Evolutionary conservation across 2,113 vertebrate genomes (phyloP).

Genomic region (Vireo altiloquus): DNA sequence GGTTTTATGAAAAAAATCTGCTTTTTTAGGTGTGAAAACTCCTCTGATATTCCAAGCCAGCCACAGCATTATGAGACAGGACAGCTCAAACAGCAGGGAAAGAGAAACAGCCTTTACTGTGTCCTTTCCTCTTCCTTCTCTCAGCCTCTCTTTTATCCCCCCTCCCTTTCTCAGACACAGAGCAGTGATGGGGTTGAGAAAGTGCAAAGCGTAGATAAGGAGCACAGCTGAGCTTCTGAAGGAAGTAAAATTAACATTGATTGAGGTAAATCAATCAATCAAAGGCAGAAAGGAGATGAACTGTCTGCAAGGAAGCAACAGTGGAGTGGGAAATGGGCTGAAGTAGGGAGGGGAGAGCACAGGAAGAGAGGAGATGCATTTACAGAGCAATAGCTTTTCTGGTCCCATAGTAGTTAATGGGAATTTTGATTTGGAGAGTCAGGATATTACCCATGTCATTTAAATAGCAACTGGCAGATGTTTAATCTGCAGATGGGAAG

Average conservation of each 20-base stretch:
- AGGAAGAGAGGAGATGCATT: neutral
- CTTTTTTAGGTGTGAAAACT: neutral
- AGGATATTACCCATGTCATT: neutral
- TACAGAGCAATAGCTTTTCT: neutral
- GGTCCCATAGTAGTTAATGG: neutral
- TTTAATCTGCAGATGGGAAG: neutral
- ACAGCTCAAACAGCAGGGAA: neutral
- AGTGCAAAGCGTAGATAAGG: neutral
- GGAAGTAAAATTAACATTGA: neutral
- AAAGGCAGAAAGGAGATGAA: neutral
- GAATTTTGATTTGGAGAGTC: neutral
- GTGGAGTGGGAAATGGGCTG: neutral
- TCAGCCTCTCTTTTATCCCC: neutral
- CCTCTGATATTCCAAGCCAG: neutral
- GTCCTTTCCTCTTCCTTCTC: neutral
- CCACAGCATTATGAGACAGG: neutral
- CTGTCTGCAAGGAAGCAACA: neutral
- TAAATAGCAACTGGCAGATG: neutral
- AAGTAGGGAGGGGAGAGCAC: neutral
- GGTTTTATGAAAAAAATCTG: neutral
- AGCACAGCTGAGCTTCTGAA: neutral
- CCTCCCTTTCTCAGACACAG: neutral
- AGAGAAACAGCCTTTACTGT: neutral
- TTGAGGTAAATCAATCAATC: neutral
- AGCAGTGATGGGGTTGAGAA: neutral